Conservation (phyloP, 2,888 invertebrate genomes). For the Athalia cordata region DNA sequence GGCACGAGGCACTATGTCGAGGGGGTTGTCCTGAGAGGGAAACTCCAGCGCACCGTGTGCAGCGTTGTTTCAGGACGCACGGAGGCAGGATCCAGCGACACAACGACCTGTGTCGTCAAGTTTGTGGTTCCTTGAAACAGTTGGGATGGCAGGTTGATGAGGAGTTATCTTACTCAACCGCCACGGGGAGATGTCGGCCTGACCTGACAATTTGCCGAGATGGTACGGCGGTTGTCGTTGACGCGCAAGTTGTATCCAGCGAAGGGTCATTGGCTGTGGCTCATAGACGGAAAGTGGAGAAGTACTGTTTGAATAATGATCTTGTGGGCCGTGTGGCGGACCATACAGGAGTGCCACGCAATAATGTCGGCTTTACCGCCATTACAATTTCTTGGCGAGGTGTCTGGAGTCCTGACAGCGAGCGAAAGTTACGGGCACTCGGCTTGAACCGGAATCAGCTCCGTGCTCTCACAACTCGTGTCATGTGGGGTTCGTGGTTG, state of each 20-base stretch:
- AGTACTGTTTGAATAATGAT: conserved; percentile 59
- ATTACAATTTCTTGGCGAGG: conserved; percentile 44
- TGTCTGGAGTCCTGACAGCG: conserved; percentile 15
- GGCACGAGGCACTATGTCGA: conserved; percentile 55
- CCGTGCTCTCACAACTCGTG: not conserved
- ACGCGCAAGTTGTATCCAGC: conserved; percentile 63
- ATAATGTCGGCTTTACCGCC: conserved; percentile 16
- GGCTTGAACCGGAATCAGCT: not conserved
- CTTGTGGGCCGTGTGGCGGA: not conserved
- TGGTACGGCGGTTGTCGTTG: conserved; percentile 58
- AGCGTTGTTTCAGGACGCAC: conserved; percentile 65
- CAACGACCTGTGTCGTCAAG: conserved; percentile 55
- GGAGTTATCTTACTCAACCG: conserved; percentile 56
- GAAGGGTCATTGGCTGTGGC: conserved; percentile 54
- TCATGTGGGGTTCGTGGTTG: not conserved
- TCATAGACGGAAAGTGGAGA: conserved; percentile 57
- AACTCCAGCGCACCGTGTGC: conserved; percentile 64
- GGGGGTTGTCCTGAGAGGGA: conserved; percentile 63
- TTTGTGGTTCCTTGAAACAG: conserved; percentile 52
- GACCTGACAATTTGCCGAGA: conserved; percentile 59
- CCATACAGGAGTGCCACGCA: not conserved
- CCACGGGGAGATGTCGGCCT: conserved; percentile 59
- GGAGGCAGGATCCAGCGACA: conserved; percentile 65
- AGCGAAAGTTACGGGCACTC: not conserved
- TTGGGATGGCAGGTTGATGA: conserved; percentile 56